phyloP scores from a whole-genome alignment of 2,888 invertebrate species.

The Cerceris ruficornis region DNA sequence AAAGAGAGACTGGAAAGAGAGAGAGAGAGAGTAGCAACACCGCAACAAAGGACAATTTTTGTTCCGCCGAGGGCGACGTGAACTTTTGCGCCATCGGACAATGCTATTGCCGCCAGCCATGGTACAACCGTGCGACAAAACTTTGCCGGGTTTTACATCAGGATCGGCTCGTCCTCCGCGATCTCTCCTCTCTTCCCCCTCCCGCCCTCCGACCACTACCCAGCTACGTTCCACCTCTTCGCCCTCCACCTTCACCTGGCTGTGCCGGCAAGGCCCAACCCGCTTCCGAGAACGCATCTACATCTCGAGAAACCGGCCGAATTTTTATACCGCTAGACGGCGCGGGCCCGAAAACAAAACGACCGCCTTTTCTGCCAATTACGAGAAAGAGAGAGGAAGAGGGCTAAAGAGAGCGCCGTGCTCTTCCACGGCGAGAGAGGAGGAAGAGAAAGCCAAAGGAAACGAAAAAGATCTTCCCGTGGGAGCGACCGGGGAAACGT shows the following conservation, averaged over 20 bases:
- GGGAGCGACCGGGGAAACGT: constrained; percentile 23
- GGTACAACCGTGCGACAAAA: constrained; percentile 60
- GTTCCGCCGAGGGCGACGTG: constrained; percentile 44
- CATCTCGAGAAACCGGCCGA: constrained; percentile 73
- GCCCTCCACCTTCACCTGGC: constrained; percentile 51
- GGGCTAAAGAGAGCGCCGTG: constrained; percentile 2
- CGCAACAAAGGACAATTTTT: constrained; percentile 64
- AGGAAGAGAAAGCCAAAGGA: neutral
- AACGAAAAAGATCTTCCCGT: constrained; percentile 19
- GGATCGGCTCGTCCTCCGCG: constrained; percentile 64
- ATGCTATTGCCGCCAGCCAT: constrained; percentile 65
- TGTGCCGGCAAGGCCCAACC: constrained; percentile 51
- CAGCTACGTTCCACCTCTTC: constrained; percentile 8
- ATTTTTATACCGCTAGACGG: constrained; percentile 71
- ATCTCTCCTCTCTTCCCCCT: constrained; percentile 24
- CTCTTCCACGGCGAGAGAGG: neutral
- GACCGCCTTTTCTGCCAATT: constrained; percentile 61
- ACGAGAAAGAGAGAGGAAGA: constrained; percentile 25
- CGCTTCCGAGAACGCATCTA: constrained; percentile 74
- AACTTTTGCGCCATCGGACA: constrained; percentile 69
- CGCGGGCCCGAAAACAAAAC: constrained; percentile 65
- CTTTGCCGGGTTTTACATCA: constrained; percentile 72
- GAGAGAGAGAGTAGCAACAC: constrained; percentile 48
- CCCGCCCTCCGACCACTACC: neutral
- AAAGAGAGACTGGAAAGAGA: constrained; percentile 8